A percentile compares a stretch with the other conserved stretches of the same genome.
phyloP scores from a whole-genome alignment of 2,888 invertebrate species.

The Melieria crassipennis region DNA sequence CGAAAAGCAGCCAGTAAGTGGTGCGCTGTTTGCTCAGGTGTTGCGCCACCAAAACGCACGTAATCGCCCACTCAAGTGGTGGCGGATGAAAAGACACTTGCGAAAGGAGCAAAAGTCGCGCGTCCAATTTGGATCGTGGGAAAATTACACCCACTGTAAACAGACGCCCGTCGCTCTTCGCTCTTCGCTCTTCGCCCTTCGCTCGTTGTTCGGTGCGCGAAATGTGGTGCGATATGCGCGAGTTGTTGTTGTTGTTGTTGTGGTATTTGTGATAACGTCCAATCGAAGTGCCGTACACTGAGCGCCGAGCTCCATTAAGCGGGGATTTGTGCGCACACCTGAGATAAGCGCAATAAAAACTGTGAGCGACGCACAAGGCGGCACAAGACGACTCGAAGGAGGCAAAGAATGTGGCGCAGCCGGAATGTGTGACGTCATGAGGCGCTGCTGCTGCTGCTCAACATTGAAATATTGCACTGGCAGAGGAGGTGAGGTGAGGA shows the following conservation, averaged over 20 bases:
- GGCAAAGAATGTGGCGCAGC: not conserved
- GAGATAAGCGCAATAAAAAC: constrained; percentile 25
- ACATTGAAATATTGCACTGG: constrained; percentile 6
- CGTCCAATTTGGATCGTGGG: constrained; percentile 52
- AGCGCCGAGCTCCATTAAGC: not conserved
- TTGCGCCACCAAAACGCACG: constrained; percentile 22
- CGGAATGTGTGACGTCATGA: constrained; percentile 35
- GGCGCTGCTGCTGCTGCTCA: not conserved
- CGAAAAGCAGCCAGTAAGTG: too few species aligned
- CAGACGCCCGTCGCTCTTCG: not conserved
- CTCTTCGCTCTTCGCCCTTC: too few species aligned
- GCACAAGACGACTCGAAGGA: not conserved
- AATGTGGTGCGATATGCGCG: not conserved
- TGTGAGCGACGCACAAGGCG: constrained; percentile 20
- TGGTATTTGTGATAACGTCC: constrained; percentile 19
- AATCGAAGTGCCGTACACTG: constrained; percentile 8
- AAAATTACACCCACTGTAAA: constrained; percentile 56
- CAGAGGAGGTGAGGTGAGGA: not conserved
- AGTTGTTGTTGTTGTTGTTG: not conserved
- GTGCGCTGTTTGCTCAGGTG: constrained; percentile 42
- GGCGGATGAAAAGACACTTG: constrained; percentile 29
- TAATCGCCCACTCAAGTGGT: constrained; percentile 32
- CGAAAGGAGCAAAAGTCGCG: constrained; percentile 20
- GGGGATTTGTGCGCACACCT: constrained; percentile 24
- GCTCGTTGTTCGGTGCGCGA: not conserved